phyloP scores from a whole-genome alignment of 2,797 vertebrate species.

The Hapalemur alaotrensis region DNA sequence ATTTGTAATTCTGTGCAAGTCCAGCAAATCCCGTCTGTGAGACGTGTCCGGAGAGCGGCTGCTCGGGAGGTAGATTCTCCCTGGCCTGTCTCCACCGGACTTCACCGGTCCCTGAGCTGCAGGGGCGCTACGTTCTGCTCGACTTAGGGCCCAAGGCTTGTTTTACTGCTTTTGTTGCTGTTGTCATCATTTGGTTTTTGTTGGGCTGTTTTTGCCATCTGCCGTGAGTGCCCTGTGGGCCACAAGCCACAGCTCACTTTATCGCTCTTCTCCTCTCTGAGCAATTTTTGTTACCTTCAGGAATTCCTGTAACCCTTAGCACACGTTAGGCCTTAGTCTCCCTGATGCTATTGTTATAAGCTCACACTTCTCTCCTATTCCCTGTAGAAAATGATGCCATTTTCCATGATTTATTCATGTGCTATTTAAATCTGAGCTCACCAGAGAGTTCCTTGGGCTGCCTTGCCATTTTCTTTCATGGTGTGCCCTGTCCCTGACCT shows the following conservation, averaged over 20 bases:
- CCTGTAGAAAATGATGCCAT: not conserved
- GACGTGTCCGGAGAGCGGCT: too few relatives aligned
- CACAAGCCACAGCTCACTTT: not conserved
- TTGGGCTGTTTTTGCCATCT: not conserved
- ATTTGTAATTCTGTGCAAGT: not conserved
- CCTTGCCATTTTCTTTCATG: not conserved
- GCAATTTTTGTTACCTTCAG: not conserved
- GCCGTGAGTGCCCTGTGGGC: too few relatives aligned
- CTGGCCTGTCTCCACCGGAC: accelerated
- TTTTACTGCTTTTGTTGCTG: too few relatives aligned
- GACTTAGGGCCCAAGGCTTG: not conserved
- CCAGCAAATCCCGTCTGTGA: not conserved
- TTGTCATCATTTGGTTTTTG: not conserved
- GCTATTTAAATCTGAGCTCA: conserved; percentile 51
- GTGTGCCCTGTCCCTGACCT: not conserved
- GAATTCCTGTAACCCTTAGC: not conserved
- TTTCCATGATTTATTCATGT: conserved; percentile 25
- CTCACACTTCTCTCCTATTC: not conserved
- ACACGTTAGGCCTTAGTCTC: not conserved
- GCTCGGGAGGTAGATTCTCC: too few relatives aligned
- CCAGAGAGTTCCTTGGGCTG: not conserved
- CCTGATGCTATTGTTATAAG: not conserved
- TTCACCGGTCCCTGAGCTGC: not conserved
- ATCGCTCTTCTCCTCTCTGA: accelerated
- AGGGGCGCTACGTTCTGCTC: accelerated